Percentiles rank a stretch among this genome's conserved stretches.
These are phyloP conservation scores for Dendrolimus kikuchii DNA, from an alignment of 1,140 invertebrate species.

Conservation along the genomic window DNA sequence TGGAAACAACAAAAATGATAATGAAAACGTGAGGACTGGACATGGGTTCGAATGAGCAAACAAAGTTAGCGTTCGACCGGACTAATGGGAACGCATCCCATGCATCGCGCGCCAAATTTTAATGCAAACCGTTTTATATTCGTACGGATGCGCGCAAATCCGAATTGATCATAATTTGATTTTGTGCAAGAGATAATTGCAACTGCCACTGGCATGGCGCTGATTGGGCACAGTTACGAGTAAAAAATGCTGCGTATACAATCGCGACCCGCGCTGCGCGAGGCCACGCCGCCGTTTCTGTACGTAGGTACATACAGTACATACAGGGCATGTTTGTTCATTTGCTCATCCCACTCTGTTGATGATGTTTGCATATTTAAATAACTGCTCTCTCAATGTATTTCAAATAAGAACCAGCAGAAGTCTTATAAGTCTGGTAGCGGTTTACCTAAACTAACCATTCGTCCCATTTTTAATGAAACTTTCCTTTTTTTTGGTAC, in stretches of 20 bases:
- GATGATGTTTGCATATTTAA: slow-evolving; percentile 63
- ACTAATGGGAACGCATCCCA: slow-evolving; percentile 65
- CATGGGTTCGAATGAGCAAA: slow-evolving; percentile 37
- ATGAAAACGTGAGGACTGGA: slow-evolving; percentile 31
- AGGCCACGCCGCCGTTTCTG: too few relatives aligned
- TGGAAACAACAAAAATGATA: slow-evolving; percentile 27
- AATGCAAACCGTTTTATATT: slow-evolving; percentile 72
- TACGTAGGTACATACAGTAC: too few relatives aligned
- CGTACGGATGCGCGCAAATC: slow-evolving; percentile 69
- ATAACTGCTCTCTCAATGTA: too few relatives aligned
- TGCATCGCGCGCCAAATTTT: slow-evolving; percentile 65
- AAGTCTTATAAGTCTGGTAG: too few relatives aligned
- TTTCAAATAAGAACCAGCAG: too few relatives aligned
- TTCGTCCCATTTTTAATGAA: too few relatives aligned
- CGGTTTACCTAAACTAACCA: too few relatives aligned
- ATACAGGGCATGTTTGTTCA: neutral
- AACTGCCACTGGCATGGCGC: slow-evolving; percentile 59
- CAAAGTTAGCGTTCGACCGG: slow-evolving; percentile 49
- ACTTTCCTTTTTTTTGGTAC: too few relatives aligned
- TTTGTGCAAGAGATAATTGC: slow-evolving; percentile 68
- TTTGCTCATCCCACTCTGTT: slow-evolving; percentile 50
- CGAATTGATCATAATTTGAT: slow-evolving; percentile 73
- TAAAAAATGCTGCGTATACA: slow-evolving; percentile 42
- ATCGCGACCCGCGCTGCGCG: too few relatives aligned
- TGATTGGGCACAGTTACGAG: slow-evolving; percentile 56